phyloP scores from a whole-genome alignment of 2,888 invertebrate species.

The Melipona bicolor region DNA sequence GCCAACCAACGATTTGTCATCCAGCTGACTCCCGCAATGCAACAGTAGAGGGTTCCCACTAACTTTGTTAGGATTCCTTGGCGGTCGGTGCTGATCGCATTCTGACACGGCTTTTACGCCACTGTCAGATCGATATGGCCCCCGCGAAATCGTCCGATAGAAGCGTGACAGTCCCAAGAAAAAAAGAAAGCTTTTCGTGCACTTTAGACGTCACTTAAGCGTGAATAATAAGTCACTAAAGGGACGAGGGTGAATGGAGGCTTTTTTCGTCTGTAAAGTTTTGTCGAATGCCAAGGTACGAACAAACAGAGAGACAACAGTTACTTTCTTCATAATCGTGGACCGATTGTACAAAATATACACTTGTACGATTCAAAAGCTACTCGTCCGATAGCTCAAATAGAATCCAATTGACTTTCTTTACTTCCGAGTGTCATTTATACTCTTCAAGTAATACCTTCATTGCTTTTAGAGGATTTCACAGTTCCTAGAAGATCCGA shows the following conservation, averaged over 20 bases:
- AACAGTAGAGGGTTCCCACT: conserved; percentile 47
- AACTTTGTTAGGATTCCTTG: conserved; percentile 63
- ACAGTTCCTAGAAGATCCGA: no score
- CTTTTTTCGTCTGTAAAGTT: background rate
- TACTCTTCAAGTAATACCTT: no score
- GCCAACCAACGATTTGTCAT: conserved; percentile 72
- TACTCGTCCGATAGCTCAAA: no score
- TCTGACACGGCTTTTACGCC: conserved; percentile 64
- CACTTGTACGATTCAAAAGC: no score
- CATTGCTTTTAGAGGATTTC: no score
- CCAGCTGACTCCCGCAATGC: conserved; percentile 60
- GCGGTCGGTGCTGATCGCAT: conserved; percentile 56
- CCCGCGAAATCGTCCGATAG: conserved; percentile 21
- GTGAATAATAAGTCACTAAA: conserved; percentile 2
- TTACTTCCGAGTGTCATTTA: no score
- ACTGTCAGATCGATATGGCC: conserved; percentile 61
- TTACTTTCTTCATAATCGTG: background rate
- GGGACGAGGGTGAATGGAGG: background rate
- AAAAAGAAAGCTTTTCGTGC: conserved; percentile 1
- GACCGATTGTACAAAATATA: background rate
- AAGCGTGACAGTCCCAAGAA: conserved; percentile 26
- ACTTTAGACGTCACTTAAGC: conserved; percentile 26
- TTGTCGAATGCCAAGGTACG: background rate
- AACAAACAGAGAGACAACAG: no score
- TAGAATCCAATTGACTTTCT: no score